Percentiles rank a stretch among this genome's conserved stretches.
phyloP scores from a whole-genome alignment of 2,113 vertebrate genomes.

The Sander lucioperca region DNA sequence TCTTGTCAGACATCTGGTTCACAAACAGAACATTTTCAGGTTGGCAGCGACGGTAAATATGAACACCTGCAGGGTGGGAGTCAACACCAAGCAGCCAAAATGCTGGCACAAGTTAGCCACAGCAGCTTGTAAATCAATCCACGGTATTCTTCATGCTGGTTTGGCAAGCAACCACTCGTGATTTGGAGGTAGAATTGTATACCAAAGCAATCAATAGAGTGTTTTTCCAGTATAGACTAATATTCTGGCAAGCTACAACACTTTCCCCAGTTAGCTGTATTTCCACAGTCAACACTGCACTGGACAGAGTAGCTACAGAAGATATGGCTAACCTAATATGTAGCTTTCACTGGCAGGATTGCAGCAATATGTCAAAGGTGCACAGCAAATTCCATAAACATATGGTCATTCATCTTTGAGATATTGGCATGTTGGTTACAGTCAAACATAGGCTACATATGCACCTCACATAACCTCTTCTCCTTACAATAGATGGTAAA shows the following conservation, averaged over 20 bases:
- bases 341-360: constrained; percentile 30
- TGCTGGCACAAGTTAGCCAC: constrained; percentile 9
- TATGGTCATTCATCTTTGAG: not conserved
- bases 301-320: constrained; percentile 30
- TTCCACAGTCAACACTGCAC: constrained; percentile 60
- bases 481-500: not conserved
- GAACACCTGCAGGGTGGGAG: constrained; percentile 57
- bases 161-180: constrained; percentile 44
- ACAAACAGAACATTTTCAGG: constrained; percentile 37
- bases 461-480: not conserved
- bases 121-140: constrained; percentile 62
- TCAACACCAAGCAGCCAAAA: constrained; percentile 25
- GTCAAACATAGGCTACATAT: not conserved
- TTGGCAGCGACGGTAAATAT: constrained; percentile 43
- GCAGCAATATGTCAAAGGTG: constrained; percentile 20
- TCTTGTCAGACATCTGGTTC: constrained; percentile 22
- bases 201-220: constrained; percentile 48
- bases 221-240: constrained; percentile 39
- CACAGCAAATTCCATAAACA: not conserved
- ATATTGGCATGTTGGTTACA: not conserved
- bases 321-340: constrained; percentile 18
- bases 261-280: constrained; percentile 45
- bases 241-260: constrained; percentile 49
- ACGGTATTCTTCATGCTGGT: constrained; percentile 42
- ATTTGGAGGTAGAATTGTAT: constrained; percentile 37